A percentile compares a stretch with the other conserved stretches of the same genome.
Conservation (phyloP, 35 echinoderm and acorn worm genomes). For the Apostichopus japonicus region DNA sequence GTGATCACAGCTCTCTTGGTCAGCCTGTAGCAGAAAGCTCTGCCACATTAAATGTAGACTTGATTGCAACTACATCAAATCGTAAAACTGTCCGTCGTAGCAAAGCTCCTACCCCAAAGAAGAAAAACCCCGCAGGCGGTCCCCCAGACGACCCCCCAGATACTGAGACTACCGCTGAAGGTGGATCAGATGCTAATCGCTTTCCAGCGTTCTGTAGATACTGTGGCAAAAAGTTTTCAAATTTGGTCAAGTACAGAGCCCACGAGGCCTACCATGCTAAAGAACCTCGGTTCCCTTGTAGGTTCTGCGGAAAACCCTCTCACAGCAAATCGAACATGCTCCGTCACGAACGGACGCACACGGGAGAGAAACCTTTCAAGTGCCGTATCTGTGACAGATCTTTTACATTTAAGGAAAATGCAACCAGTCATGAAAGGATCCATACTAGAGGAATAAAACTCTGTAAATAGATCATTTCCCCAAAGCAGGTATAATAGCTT, state of each 20-base stretch:
- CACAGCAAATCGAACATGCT: not conserved
- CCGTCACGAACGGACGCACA: constrained; percentile 48
- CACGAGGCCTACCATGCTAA: constrained; percentile 24
- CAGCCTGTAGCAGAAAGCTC: not conserved
- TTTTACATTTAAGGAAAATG: constrained; percentile 16
- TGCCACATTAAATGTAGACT: not conserved
- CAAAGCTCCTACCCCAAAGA: not conserved
- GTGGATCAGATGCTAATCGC: not conserved
- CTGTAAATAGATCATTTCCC: not conserved
- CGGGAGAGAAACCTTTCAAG: constrained; percentile 55
- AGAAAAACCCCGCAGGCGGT: not conserved
- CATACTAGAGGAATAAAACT: not conserved
- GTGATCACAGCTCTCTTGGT: not conserved
- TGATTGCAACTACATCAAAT: not conserved
- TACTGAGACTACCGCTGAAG: not conserved
- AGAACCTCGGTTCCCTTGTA: constrained; percentile 7
- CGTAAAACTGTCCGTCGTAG: not conserved
- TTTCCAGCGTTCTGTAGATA: constrained; percentile 18
- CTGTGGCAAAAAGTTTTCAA: constrained; percentile 35
- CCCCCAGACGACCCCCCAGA: not conserved
- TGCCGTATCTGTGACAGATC: constrained; percentile 36
- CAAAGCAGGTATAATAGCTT: too few relatives aligned
- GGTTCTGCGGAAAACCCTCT: constrained; percentile 24
- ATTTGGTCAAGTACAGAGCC: constrained; percentile 9
- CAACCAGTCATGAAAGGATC: not conserved